These are phyloP conservation scores for Calameuta pallipes DNA, from an alignment of 2,888 invertebrate species.

Conservation along the genomic window DNA sequence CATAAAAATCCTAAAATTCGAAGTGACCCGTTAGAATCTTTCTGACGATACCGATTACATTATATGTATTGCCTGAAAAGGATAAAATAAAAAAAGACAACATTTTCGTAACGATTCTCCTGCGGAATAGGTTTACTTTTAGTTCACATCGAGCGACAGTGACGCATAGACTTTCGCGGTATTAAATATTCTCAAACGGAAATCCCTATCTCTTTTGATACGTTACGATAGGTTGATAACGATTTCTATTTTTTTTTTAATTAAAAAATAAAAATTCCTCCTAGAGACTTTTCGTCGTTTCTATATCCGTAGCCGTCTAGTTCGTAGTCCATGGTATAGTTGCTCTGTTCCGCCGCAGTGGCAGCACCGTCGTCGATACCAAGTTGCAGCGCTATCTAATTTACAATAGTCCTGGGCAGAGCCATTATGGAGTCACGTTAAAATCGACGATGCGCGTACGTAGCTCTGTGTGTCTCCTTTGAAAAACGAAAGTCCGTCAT, in stretches of 20 bases:
- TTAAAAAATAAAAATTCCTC: neutral
- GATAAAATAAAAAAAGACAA: neutral
- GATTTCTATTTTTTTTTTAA: neutral
- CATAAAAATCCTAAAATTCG: neutral
- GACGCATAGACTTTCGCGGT: neutral
- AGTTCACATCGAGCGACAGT: neutral
- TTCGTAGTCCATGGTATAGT: no score
- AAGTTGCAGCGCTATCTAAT: neutral
- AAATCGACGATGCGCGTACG: neutral
- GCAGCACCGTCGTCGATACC: neutral
- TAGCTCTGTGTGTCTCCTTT: conserved; percentile 4
- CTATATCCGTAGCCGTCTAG: no score
- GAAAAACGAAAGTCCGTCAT: conserved; percentile 52
- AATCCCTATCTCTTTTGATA: neutral
- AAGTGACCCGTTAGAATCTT: neutral
- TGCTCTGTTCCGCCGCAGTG: neutral
- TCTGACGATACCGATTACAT: neutral
- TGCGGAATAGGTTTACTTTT: neutral
- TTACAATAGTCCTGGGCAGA: neutral
- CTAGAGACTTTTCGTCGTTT: neutral
- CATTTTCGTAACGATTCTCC: neutral
- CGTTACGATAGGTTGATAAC: neutral
- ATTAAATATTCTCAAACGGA: neutral
- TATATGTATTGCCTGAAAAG: neutral
- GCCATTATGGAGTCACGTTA: neutral